Evolutionary conservation across 2,113 vertebrate genomes (phyloP).

Genomic region (Felis chaus): DNA sequence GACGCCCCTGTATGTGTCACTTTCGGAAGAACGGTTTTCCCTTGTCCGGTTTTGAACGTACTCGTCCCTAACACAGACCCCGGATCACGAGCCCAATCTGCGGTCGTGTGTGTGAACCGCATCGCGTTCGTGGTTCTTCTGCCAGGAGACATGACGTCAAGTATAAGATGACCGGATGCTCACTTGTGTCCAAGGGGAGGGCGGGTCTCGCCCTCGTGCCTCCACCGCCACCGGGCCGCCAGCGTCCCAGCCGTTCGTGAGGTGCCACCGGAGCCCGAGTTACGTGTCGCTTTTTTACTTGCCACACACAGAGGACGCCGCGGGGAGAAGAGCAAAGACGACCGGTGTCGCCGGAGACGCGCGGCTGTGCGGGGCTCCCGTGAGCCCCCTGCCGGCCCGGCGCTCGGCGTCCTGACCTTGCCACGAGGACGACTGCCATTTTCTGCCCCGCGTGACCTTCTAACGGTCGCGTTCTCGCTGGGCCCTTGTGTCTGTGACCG

Average conservation of each 20-base stretch:
- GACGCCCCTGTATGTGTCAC: no score
- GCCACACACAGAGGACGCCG: background rate
- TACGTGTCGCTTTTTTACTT: background rate
- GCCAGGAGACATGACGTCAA: conserved; percentile 47
- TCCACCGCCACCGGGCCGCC: background rate
- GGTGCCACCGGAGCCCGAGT: background rate
- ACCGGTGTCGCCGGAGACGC: background rate
- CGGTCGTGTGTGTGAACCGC: conserved; percentile 31
- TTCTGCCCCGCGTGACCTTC: background rate
- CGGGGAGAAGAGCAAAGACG: background rate
- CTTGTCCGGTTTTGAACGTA: background rate
- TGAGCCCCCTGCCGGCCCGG: rapidly evolving
- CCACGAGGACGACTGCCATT: background rate
- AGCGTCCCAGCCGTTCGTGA: background rate
- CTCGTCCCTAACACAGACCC: background rate
- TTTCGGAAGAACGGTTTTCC: background rate
- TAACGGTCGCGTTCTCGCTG: background rate
- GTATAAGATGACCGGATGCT: conserved; percentile 19
- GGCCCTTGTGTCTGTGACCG: background rate
- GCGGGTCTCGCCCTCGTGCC: conserved; percentile 36
- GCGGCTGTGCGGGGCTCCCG: background rate
- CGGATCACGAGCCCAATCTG: conserved; percentile 9
- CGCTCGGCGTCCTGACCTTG: background rate
- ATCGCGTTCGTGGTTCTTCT: conserved; percentile 26
- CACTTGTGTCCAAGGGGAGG: conserved; percentile 57